Conservation (phyloP, 1,140 invertebrate species). For the Hyles euphorbiae region DNA sequence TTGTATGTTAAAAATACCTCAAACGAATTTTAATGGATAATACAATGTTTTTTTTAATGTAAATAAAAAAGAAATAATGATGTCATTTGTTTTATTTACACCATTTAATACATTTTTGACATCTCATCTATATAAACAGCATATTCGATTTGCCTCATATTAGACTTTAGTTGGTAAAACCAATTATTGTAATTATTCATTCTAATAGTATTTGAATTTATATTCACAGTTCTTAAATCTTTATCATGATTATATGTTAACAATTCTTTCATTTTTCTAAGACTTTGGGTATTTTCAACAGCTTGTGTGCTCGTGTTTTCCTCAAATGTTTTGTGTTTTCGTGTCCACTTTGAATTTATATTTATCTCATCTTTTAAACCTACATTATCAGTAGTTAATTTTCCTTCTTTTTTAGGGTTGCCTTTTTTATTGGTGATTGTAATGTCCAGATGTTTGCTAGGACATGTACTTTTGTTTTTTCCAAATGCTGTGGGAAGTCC, state of each 20-base stretch:
- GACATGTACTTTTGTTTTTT: conserved; percentile 16
- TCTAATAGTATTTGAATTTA: no score
- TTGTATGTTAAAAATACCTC: no score
- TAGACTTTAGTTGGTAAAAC: conserved; percentile 45
- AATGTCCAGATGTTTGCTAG: neutral
- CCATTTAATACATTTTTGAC: conserved; percentile 19
- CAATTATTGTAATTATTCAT: conserved; percentile 17
- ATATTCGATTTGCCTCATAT: conserved; percentile 40
- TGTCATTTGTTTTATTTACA: conserved; percentile 3
- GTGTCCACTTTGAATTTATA: no score
- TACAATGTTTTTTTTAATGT: neutral
- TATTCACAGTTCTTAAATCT: no score
- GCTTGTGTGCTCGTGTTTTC: no score
- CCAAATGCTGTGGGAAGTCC: conserved; percentile 30
- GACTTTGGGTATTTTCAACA: no score
- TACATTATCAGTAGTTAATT: neutral
- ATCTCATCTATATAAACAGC: conserved; percentile 46
- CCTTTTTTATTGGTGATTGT: no score
- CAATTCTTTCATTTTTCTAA: no score
- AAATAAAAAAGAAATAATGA: neutral
- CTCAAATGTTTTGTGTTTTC: no score
- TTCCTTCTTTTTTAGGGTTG: neutral
- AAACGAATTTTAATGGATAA: neutral
- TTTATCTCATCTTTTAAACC: no score
- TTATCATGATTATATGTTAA: no score